Conservation (phyloP, 2,888 invertebrate species). For the Sphaerophoria rueppellii region DNA sequence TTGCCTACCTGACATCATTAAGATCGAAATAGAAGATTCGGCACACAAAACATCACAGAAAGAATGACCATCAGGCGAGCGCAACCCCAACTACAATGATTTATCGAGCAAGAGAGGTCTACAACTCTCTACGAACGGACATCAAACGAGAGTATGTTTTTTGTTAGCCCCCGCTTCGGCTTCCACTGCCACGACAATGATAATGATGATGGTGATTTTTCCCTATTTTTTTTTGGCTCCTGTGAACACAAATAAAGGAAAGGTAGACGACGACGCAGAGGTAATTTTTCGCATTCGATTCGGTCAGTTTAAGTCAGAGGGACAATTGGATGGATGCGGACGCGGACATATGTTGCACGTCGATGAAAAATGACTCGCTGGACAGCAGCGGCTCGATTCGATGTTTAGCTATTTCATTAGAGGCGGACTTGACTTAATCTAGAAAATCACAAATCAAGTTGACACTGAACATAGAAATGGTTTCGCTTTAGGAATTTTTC, state of each 20-base stretch:
- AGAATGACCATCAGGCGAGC: not conserved
- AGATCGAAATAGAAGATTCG: slow-evolving; percentile 74
- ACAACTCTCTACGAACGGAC: not conserved
- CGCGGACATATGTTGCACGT: slow-evolving; percentile 67
- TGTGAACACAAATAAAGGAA: slow-evolving; percentile 5
- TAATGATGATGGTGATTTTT: slow-evolving; percentile 7
- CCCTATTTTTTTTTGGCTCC: slow-evolving; percentile 6
- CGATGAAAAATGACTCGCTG: slow-evolving; percentile 64
- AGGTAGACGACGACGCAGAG: not conserved
- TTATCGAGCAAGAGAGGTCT: slow-evolving; percentile 55
- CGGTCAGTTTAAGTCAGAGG: slow-evolving; percentile 48
- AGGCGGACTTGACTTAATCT: slow-evolving; percentile 47
- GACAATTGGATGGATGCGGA: slow-evolving; percentile 64
- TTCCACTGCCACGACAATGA: not conserved
- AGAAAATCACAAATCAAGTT: slow-evolving; percentile 72
- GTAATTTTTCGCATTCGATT: slow-evolving; percentile 71
- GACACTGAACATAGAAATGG: slow-evolving; percentile 70
- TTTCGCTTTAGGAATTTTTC: slow-evolving; percentile 61
- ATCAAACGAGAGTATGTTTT: not conserved
- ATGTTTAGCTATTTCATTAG: slow-evolving; percentile 49
- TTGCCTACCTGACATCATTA: slow-evolving; percentile 73
- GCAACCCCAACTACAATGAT: slow-evolving; percentile 65
- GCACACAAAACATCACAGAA: slow-evolving; percentile 50
- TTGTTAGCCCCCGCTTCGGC: slow-evolving; percentile 4
- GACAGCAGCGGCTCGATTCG: not conserved